Evolutionary conservation across 2,113 vertebrate species (phyloP), one percentile per base, ranked within the genome.

Genomic region (Anthoscopus minutus): DNA sequence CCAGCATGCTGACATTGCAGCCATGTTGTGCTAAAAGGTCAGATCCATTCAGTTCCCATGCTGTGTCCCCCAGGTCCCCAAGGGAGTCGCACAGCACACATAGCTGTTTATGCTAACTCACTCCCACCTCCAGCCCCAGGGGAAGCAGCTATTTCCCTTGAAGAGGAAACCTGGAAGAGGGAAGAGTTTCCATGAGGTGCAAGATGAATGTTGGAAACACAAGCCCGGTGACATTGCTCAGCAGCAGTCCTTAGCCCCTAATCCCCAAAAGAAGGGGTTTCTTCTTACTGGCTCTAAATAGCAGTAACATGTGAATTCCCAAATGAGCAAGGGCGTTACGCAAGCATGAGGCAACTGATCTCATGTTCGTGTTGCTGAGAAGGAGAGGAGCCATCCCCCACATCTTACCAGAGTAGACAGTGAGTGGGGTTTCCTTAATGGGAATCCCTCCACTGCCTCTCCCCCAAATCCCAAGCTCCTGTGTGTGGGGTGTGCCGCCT

Each of bases 371-470:
- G 57, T 38, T 0, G 0, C 64, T 33, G 62, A 76, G 84, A 82
- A 72, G 67, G 57, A 86, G 79, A 77, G 48, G 92, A 92, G 79
- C 71, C 50, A 62, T 94, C 88, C 92, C 37, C 45, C 47, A 3
- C 54, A 1, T 27, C 81, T 76, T 67, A 48, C 47, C 84, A 35
- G 1, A 91, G 81, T 83, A 94, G 87, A 64, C 70, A 92, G 74
- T 6, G 86, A 81, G 85, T 2, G 1, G 72, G 69, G 61, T 87
- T 88, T 93, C 81, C 71, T 86, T 61, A 27, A 50, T 50, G 91
- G 92, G 67, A 96, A 93, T 92, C 79, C 70, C 89, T 89, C 69
- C 14, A 1, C 77, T 51, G 60, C 60, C 81, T 93, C 85, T 86
- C 86, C 92, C 90, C 90, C 79, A 93, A 83, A 88, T 70, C 71